Percentiles rank a stretch among this genome's conserved stretches.
Conservation (phyloP, 2,113 vertebrate genomes). For the Pseudopipra pipra region DNA sequence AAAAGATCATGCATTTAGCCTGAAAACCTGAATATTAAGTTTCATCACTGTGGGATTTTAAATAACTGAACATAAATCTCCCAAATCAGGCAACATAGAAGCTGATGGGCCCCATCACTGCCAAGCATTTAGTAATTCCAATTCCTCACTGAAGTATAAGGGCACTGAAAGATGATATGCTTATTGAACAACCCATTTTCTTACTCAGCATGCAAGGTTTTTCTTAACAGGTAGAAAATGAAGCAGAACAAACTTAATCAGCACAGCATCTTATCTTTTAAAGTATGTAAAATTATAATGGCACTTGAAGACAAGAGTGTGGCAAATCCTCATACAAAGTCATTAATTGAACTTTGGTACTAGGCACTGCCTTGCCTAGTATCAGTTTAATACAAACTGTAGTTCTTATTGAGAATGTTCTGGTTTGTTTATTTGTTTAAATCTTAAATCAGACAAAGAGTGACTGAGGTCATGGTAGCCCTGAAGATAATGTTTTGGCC, state of each 20-base stretch:
- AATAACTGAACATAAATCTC: not conserved
- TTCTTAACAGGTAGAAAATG: conserved; percentile 26
- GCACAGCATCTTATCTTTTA: conserved; percentile 20
- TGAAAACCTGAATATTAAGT: not conserved
- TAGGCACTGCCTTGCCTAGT: conserved; percentile 16
- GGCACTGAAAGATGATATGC: not conserved
- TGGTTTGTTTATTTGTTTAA: conserved; percentile 40
- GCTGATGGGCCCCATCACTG: not conserved
- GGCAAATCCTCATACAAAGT: conserved; percentile 28
- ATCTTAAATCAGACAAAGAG: conserved; percentile 37
- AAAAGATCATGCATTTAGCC: not conserved
- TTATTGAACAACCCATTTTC: not conserved
- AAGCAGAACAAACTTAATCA: conserved; percentile 34
- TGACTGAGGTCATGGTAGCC: not conserved
- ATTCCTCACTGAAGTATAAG: not conserved
- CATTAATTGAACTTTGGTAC: conserved; percentile 27
- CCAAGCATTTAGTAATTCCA: not conserved
- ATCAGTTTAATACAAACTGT: conserved; percentile 42
- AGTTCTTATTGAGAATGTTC: conserved; percentile 6
- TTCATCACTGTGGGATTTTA: conserved; percentile 9
- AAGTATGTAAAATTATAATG: conserved; percentile 24
- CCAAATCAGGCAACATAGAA: not conserved
- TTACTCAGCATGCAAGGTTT: not conserved
- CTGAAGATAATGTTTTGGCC: not conserved
- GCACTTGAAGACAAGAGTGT: not conserved